Base-by-base conservation (phyloP, 2,797 vertebrate species). In the Coccyzus lansbergi region DNA sequence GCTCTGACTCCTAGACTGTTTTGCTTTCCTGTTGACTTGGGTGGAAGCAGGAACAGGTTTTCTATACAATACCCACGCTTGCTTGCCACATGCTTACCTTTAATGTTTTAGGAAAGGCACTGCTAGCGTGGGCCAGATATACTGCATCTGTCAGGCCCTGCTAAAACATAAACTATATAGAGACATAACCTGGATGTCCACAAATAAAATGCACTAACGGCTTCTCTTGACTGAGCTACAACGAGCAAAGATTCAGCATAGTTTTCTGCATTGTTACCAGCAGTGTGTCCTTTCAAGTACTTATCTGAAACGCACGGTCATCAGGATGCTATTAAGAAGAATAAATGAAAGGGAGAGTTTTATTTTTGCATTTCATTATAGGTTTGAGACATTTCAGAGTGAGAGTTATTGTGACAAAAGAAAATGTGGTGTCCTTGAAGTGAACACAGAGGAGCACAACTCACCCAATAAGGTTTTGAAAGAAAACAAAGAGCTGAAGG, bases 401-500 rank as follows among this genome's bases (percentile, higher is more conserved):
- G 65, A 88, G 82, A 72, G 67, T 93, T 91, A 92, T 63, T 38
- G 56, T 51, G 88, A 84, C 77, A 81, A 90, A 94, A 95, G 82
- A 72, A 93, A 90, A 79, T 0, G 2, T 82, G 64, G n/a, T 91
- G 90, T 94, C 89, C 96, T 95, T 96, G 92, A 88, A 88, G 63
- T 49, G 83, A 88, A 55, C 1, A 0, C 44, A 60, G 83, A 82
- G 83, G n/a, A 95, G 74, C 60, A 64, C 74, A 86, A 13, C 59
- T 79, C 0, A 1, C 88, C 93, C 91, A 92, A 14, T 82, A 42
- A 79, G 63, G 88, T 88, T 95, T 94, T 93, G 87, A 96, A 96
- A 93, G 83, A 81, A 95, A 97, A 95, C 93, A 96, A 92, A 93
- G 93, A 83, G 85, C 85, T 93, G 90, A 88, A 94, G 91, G 83